These are phyloP conservation scores for Silurus meridionalis DNA, from an alignment of 2,113 vertebrate species.

Conservation along the genomic window DNA sequence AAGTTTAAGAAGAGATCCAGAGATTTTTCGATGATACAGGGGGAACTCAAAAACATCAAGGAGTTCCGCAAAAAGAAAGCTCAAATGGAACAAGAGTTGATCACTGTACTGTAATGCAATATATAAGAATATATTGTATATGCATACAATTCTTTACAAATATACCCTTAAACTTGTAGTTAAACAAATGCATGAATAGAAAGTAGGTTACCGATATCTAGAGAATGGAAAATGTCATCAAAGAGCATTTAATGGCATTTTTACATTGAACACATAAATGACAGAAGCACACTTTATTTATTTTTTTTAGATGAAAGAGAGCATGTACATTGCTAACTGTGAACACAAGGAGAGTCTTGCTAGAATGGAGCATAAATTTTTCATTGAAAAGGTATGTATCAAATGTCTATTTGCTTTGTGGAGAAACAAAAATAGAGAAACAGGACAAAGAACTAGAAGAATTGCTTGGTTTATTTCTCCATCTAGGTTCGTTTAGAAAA, in stretches of 20 bases:
- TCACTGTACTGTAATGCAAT: constrained; percentile 55
- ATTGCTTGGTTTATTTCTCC: constrained; percentile 39
- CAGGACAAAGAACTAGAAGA: constrained; percentile 10
- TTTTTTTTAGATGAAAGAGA: constrained; percentile 74
- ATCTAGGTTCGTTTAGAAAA: constrained; percentile 76
- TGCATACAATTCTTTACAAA: not conserved
- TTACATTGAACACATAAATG: not conserved
- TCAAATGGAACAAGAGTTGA: constrained; percentile 80
- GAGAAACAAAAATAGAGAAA: not conserved
- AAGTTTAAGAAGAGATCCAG: constrained; percentile 71
- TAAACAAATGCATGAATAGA: not conserved
- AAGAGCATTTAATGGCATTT: not conserved
- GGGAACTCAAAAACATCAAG: constrained; percentile 77
- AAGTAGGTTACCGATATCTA: too few species aligned
- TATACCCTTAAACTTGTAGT: not conserved
- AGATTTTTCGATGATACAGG: constrained; percentile 78
- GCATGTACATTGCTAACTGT: constrained; percentile 68
- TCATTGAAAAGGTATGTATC: constrained; percentile 80
- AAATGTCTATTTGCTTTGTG: constrained; percentile 4
- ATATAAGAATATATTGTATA: not conserved
- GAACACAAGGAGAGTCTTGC: constrained; percentile 76
- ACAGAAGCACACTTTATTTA: too few species aligned
- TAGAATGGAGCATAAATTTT: constrained; percentile 76
- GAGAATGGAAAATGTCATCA: not conserved
- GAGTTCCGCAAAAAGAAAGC: constrained; percentile 77